Percentiles rank a stretch among this genome's conserved stretches.
Evolutionary conservation across 1,140 invertebrate species (phyloP).

Genomic region (Cylas formicarius): DNA sequence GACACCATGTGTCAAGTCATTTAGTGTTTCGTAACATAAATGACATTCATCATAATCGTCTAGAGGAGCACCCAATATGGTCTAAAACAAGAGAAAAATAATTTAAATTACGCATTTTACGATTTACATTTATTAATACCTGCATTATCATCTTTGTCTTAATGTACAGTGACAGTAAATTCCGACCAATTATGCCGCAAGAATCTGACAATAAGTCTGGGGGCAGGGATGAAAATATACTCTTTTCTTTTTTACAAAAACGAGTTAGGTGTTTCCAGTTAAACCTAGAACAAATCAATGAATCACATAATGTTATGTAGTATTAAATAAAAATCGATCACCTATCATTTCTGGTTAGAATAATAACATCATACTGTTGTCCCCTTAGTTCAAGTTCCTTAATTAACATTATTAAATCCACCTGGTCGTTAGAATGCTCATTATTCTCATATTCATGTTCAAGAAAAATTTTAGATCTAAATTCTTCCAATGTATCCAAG

Average conservation of each 20-base stretch:
- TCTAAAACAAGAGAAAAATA: constrained; percentile 20
- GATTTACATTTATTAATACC: constrained; percentile 10
- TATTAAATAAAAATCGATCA: constrained; percentile 1
- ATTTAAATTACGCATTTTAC: background rate
- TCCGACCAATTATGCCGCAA: constrained; percentile 47
- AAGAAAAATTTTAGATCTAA: constrained; percentile 27
- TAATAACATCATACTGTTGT: constrained; percentile 45
- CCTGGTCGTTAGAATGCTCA: constrained; percentile 2
- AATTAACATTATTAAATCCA: constrained; percentile 20
- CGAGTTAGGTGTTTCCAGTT: constrained; percentile 20
- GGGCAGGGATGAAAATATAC: constrained; percentile 34
- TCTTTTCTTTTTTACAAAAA: constrained; percentile 25
- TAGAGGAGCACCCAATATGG: constrained; percentile 11
- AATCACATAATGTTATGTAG: background rate
- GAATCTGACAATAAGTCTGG: constrained; percentile 49
- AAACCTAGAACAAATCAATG: constrained; percentile 11
- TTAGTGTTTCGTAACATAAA: constrained; percentile 44
- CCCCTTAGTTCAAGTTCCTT: constrained; percentile 32
- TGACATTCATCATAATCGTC: constrained; percentile 45
- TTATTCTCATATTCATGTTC: constrained; percentile 16
- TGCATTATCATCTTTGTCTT: constrained; percentile 16
- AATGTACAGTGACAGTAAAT: constrained; percentile 43
- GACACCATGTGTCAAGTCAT: constrained; percentile 46
- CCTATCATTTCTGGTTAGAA: constrained; percentile 26
- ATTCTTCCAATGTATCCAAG: background rate